Base-by-base conservation (phyloP, 2,888 invertebrate genomes). In the Osedax fenrisi region DNA sequence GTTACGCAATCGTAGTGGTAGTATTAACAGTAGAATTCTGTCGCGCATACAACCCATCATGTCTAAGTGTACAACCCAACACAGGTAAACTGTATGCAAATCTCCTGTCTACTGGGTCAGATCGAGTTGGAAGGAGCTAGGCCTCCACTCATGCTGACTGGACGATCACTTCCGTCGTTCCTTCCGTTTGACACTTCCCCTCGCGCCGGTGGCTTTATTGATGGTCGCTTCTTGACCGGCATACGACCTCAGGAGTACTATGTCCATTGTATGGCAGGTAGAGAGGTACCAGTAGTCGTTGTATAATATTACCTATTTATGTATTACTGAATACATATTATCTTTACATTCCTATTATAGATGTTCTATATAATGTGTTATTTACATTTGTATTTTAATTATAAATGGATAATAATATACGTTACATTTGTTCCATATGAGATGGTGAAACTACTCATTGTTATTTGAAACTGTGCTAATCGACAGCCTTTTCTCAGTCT, bases 191-290 rank as follows among this genome's bases (percentile, higher is more conserved):
- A 96, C 81, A 88, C 90, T 5, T 89, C 91, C 0, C 94, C 96
- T 0, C 87, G 92, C 81, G 92, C 96, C 0, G 95, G 98, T 5
- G 98, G 98, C 0, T 99, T 94, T 82, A 92, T 98, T 74, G 92
- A 92, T 79, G 93, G 94, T 0, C 89, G 98, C 10, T 99, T 98
- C 83, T 90, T 97, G 89, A 96, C 97, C 0, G 98, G 98, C n/a
- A 93, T 99, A 80, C 89, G 91, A 81, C 95, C 96, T 0, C 95
- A 94, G 85, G 97, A 98, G 82, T 95, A 95, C 84, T 98, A 95
- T 86, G 97, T 96, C 86, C 97, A 99, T 88, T 97, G 97, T 82
- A 99, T 99, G 97, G 98, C 98, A 74, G 98, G 98, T 74, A 89
- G 98, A 85, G 98, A 98, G 88, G 92, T 89, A 83, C n/a, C n/a